These are phyloP conservation scores for Hiodon tergisus DNA, from an alignment of 2,113 vertebrate genomes.

Conservation along the genomic window DNA sequence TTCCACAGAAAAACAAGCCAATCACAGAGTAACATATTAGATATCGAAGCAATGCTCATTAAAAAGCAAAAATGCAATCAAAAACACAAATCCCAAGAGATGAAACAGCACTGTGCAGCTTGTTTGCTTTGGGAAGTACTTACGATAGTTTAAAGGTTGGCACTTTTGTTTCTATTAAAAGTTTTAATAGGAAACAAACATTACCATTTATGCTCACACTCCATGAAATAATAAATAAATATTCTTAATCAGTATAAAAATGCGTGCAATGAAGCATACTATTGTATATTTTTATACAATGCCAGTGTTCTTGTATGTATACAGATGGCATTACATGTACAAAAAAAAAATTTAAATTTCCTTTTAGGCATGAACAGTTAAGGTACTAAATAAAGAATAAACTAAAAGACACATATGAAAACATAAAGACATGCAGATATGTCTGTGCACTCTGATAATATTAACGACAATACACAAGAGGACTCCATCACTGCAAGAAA, in stretches of 20 bases:
- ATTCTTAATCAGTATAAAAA: too few species aligned
- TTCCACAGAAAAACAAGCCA: neutral
- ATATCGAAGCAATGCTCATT: neutral
- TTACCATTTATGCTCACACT: too few species aligned
- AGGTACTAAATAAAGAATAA: neutral
- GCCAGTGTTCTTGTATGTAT: too few species aligned
- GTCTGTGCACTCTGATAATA: slow-evolving; percentile 1
- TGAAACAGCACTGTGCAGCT: too few species aligned
- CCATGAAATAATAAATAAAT: too few species aligned
- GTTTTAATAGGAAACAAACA: too few species aligned
- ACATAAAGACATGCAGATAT: neutral
- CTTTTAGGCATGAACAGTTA: neutral
- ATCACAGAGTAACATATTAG: neutral
- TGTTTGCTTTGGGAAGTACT: too few species aligned
- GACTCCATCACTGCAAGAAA: neutral
- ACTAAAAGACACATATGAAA: neutral
- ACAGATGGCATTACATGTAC: neutral
- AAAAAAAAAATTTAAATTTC: neutral
- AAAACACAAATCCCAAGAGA: neutral
- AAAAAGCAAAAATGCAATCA: neutral
- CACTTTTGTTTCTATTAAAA: too few species aligned
- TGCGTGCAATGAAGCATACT: too few species aligned
- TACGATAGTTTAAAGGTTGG: too few species aligned
- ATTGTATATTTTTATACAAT: too few species aligned
- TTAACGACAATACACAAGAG: neutral